These are phyloP conservation scores for Pitta sordida DNA, from an alignment of 2,113 vertebrate species.

Conservation along the genomic window DNA sequence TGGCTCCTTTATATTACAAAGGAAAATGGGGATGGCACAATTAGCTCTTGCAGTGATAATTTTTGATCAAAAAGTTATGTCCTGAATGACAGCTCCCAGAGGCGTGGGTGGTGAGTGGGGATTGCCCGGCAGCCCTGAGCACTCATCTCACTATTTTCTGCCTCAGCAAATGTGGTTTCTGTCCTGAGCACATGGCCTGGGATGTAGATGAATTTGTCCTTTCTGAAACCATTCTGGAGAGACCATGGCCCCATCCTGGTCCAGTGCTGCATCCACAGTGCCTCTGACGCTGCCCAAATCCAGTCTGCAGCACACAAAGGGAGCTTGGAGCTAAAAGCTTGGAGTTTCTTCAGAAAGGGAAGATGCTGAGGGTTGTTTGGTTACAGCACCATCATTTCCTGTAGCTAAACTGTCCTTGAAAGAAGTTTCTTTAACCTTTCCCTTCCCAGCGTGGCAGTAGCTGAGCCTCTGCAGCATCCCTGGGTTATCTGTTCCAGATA, in stretches of 20 bases:
- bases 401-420: background rate
- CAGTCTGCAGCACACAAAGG: background rate
- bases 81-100: background rate
- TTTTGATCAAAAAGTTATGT: background rate
- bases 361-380: background rate
- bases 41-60: background rate
- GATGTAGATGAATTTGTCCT: background rate
- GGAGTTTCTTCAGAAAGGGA: background rate
- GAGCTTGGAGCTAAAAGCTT: accelerated
- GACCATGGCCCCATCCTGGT: accelerated
- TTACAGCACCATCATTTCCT: background rate
- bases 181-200: background rate
- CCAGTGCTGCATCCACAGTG: background rate
- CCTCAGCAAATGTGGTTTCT: background rate
- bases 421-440: constrained; percentile 5
- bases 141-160: accelerated
- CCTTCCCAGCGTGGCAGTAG: background rate
- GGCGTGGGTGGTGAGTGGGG: background rate
- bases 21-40: background rate
- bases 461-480: background rate
- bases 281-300: background rate
- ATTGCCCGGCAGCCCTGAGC: background rate
- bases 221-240: background rate
- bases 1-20: constrained; percentile 33
- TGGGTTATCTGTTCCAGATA: constrained; percentile 4